Conservation (phyloP, 2,888 invertebrate genomes). For the Erebia ligea region DNA sequence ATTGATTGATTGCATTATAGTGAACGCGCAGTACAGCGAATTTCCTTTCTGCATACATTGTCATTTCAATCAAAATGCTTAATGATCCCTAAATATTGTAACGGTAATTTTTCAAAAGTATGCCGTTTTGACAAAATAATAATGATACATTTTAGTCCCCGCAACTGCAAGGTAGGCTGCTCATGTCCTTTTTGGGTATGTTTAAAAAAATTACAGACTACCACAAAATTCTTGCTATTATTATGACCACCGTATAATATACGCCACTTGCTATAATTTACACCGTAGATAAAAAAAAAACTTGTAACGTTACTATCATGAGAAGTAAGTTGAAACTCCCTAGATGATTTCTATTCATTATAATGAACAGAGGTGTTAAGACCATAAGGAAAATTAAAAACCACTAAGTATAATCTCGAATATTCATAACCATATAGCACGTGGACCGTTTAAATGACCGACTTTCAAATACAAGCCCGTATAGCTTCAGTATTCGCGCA, state of each 20-base stretch:
- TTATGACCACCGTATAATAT: no score
- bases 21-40: conserved; percentile 33
- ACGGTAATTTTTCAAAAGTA: not conserved
- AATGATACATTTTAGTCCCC: no score
- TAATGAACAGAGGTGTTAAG: not conserved
- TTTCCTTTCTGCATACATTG: conserved; percentile 39
- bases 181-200: no score
- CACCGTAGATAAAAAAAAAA: no score
- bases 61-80: conserved; percentile 39
- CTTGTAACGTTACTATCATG: no score
- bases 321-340: no score
- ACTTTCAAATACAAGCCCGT: conserved; percentile 21
- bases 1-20: conserved; percentile 43
- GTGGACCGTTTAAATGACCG: conserved; percentile 20
- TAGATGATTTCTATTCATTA: no score
- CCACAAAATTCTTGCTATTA: no score
- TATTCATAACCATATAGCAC: conserved; percentile 10
- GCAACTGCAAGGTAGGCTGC: no score
- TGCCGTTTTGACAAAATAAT: no score
- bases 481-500: conserved; percentile 22
- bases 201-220: no score
- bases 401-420: not conserved
- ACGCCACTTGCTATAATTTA: no score
- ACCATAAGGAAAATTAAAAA: not conserved
- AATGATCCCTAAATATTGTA: conserved; percentile 24